Conservation (phyloP, 2,797 vertebrate genomes). For the Chaetodon trifasciatus region DNA sequence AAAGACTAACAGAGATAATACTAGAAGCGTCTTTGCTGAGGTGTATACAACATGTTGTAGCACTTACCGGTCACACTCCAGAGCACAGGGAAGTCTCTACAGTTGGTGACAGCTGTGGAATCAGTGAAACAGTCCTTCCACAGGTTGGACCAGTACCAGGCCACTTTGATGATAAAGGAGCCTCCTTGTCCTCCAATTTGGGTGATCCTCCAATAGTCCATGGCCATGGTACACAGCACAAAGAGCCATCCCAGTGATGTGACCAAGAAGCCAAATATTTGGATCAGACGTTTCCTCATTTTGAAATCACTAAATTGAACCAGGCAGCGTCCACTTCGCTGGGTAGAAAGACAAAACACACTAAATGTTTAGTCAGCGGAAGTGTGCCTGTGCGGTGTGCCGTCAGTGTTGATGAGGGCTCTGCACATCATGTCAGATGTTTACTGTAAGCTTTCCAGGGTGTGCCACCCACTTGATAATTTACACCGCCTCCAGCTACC, state of each 20-base stretch:
- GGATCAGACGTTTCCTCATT: constrained; percentile 83
- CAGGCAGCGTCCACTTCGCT: background rate
- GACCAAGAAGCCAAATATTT: constrained; percentile 83
- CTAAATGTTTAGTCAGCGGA: background rate
- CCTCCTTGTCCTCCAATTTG: constrained; percentile 85
- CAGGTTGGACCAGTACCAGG: constrained; percentile 87
- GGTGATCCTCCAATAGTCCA: constrained; percentile 84
- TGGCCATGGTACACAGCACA: constrained; percentile 83
- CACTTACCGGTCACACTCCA: constrained; percentile 81
- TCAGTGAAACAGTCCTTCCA: constrained; percentile 86
- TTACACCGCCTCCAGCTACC: background rate
- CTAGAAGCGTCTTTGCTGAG: constrained; percentile 4
- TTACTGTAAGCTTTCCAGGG: constrained; percentile 80
- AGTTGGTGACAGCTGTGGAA: constrained; percentile 80
- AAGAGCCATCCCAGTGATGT: constrained; percentile 85
- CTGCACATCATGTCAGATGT: constrained; percentile 58
- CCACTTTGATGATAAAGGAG: constrained; percentile 83
- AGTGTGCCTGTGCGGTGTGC: constrained; percentile 35
- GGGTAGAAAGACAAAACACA: background rate
- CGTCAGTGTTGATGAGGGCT: constrained; percentile 66
- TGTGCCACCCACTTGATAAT: constrained; percentile 36
- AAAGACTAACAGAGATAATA: background rate
- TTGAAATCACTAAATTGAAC: background rate
- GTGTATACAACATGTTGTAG: background rate
- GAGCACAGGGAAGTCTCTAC: constrained; percentile 81